Base-by-base conservation (phyloP, 2,113 vertebrate species). In the Ammodytes marinus region DNA sequence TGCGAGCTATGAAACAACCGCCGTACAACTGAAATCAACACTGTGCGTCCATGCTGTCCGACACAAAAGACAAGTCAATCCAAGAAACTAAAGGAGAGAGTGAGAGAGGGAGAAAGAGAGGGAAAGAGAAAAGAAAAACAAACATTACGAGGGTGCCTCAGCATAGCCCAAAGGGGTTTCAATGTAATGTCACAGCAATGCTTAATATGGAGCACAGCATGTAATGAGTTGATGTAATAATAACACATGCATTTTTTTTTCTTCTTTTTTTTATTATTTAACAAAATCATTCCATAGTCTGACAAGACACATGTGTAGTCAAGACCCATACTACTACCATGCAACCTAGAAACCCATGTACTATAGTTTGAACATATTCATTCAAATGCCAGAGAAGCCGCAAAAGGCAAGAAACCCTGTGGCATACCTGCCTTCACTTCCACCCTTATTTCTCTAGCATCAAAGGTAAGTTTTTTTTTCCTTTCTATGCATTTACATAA, bases 1-100 rank as follows among this genome's bases (percentile, higher is more conserved):
- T 94, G 83, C 77, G 10, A 95, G 93, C 94, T 74, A 94, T 77
- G 91, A 95, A 92, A 94, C 93, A 92, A 88, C 88, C 52, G 84
- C 83, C 69, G 71, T 82, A 89, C 87, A 89, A 90, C 89, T 89
- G 92, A 95, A 95, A 95, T 92, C 91, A 88, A 92, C 85, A 93
- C 93, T 82, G 69, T 27, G 77, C 59, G 49, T 89, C 84, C 85
- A 82, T 79, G 82, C 89, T 76, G 76, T 73, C 74, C 53, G 43
- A 84, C 79, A 95, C 91, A 94, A 95, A 91, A 84, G 88, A 43
- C 72, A 77, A 90, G 91, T 91, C 89, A 88, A 90, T 90, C 86
- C 83, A 82, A 87, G 70, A 82, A 86, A 91, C 85, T 77, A 42
- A 90, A 85, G 79, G 65, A 82, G 84, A 70, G 75, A 74, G 83